Evolutionary conservation across 1,140 invertebrate species (phyloP).

Genomic region (Armadillidium nasatum): DNA sequence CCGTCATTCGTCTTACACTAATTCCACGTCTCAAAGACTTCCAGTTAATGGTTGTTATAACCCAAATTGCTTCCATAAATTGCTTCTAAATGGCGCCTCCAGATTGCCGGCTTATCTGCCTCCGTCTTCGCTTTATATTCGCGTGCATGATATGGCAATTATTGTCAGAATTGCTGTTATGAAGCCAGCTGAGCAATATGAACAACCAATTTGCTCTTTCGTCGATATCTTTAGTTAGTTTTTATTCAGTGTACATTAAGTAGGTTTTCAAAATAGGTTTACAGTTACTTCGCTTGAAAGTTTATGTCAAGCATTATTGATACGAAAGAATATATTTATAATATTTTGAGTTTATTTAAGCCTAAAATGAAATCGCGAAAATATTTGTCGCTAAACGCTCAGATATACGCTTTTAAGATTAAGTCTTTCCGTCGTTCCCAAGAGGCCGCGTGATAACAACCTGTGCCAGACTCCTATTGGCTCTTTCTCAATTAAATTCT

Average conservation of each 20-base stretch:
- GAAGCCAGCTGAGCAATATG: slow-evolving; percentile 38
- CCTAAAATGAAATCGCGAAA: slow-evolving; percentile 18
- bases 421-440: slow-evolving; percentile 34
- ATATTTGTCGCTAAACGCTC: not conserved
- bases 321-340: no score
- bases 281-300: no score
- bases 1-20: slow-evolving; percentile 18
- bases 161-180: slow-evolving; percentile 44
- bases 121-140: slow-evolving; percentile 38
- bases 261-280: no score
- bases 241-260: slow-evolving; percentile 19
- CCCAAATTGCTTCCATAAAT: slow-evolving; percentile 42
- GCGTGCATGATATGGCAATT: slow-evolving; percentile 41
- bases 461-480: slow-evolving; percentile 36
- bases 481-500: slow-evolving; percentile 38
- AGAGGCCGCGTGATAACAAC: slow-evolving; percentile 41
- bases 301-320: no score
- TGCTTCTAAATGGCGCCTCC: slow-evolving; percentile 34
- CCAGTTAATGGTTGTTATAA: slow-evolving; percentile 39
- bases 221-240: not conserved
- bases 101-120: slow-evolving; percentile 43
- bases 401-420: slow-evolving; percentile 38
- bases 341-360: no score
- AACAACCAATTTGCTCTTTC: slow-evolving; percentile 32
- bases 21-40: slow-evolving; percentile 22